These are phyloP conservation scores for Erebia ligea DNA, from an alignment of 2,888 invertebrate species.

Conservation along the genomic window DNA sequence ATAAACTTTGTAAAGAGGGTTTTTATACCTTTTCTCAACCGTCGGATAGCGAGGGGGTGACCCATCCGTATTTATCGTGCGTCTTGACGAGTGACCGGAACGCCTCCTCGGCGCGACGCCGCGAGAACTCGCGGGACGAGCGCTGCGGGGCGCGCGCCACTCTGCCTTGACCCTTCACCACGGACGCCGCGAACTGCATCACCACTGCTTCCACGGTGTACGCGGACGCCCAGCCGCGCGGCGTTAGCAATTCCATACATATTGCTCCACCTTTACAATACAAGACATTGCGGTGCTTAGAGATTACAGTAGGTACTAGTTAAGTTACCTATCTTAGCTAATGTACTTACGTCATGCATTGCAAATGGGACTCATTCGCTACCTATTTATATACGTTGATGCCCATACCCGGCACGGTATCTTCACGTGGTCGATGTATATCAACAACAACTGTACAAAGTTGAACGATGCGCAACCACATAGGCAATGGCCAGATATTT, in stretches of 20 bases:
- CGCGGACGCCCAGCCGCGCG: slow-evolving; percentile 94
- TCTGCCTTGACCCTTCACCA: slow-evolving; percentile 94
- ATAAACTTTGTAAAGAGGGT: no score
- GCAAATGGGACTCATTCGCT: no score
- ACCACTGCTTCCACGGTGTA: slow-evolving; percentile 94
- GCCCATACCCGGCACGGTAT: no score
- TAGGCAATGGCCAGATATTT: no score
- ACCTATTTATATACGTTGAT: no score
- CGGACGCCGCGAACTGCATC: slow-evolving; percentile 94
- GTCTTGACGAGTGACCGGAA: slow-evolving; percentile 94
- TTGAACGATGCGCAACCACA: no score
- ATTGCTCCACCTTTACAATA: slow-evolving; percentile 87
- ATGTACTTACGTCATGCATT: no score
- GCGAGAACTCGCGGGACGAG: slow-evolving; percentile 90
- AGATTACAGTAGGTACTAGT: no score
- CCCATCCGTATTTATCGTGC: slow-evolving; percentile 96
- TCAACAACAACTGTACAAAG: no score
- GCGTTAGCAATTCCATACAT: slow-evolving; percentile 94
- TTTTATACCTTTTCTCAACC: slow-evolving; percentile 82
- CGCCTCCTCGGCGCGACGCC: slow-evolving; percentile 92
- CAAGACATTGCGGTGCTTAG: background rate
- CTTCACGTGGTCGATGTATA: no score
- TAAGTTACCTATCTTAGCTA: no score
- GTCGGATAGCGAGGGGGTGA: slow-evolving; percentile 92
- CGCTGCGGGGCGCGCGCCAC: slow-evolving; percentile 91